phyloP scores from a whole-genome alignment of 1,140 invertebrate species.

The Parapsyche elsis region DNA sequence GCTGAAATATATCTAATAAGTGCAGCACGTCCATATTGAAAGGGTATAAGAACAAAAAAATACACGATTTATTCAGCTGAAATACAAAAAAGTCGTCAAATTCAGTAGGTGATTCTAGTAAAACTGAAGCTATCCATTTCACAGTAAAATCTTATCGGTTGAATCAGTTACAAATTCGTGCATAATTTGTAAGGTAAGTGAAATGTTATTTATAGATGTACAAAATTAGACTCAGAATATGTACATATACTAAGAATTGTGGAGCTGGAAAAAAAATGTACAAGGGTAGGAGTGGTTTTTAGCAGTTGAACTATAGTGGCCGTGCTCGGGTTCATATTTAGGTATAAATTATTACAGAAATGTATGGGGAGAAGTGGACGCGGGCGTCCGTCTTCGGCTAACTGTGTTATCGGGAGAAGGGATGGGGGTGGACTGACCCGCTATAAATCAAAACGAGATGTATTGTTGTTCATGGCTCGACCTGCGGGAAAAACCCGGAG shows the following conservation, averaged over 20 bases:
- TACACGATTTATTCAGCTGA: no score
- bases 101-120: no score
- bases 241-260: no score
- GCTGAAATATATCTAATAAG: constrained; percentile 55
- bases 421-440: constrained; percentile 44
- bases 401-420: constrained; percentile 43
- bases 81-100: no score
- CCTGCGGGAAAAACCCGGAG: background rate
- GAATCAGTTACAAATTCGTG: no score
- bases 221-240: no score
- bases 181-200: no score
- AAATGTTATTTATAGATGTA: no score
- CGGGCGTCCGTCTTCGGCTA: constrained; percentile 43
- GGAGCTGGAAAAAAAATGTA: background rate
- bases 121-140: no score
- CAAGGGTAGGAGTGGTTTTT: no score
- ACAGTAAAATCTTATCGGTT: no score
- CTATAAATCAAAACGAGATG: constrained; percentile 55
- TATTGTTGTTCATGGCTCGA: constrained; percentile 44
- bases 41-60: background rate
- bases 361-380: constrained; percentile 23
- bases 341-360: constrained; percentile 42
- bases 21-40: constrained; percentile 16
- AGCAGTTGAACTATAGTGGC: background rate
- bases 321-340: constrained; percentile 21